Base-by-base conservation (phyloP, 2,888 invertebrate species). In the Netelia melanura region DNA sequence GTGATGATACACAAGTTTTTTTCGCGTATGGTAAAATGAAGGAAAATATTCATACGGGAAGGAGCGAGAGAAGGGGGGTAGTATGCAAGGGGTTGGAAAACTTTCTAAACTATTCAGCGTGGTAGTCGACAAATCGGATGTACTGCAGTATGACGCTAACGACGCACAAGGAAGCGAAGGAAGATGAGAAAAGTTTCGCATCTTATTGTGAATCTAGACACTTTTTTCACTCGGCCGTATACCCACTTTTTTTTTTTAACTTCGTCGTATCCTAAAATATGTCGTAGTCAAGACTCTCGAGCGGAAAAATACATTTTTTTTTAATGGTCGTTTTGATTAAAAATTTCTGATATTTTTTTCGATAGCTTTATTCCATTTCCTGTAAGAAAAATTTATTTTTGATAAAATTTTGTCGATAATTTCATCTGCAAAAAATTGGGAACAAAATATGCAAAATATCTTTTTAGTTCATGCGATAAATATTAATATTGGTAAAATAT, bases 121-220 rank as follows among this genome's bases (percentile, higher is more conserved):
- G 67, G 78, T 74, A 84, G 77, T 84, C 77, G 38, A 78, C 81
- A 78, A 84, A 84, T 78, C 78, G 84, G 81, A 81, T 84, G 81
- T 84, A 78, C 84, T 70, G 78, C 71, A 62, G 79, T 62, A 78
- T 68, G 38, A 65, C 68, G 78, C 75, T 84, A 84, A 84, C 81
- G 84, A 84, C 58, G 74, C 75, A 64, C 62, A 48, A 64, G 68
- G 54, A 64, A 81, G 81, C 54, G 14, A 3, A 75, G 65, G 72
- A 75, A 84, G 70, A 84, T 84, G 84, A 84, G 84, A 84, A 84
- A 84, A 84, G 78, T 84, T 84, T 84, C 25, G 78, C 81, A 75
- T 78, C 78, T 70, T 81, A 84, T 84, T 84, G 84, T 81, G 48
- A 58, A 84, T 84, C 84, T 78, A 65, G 75, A 78, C 58, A 78